Percentiles rank a stretch among this genome's conserved stretches.
Evolutionary conservation across 2,888 invertebrate species (phyloP).

Genomic region (Polydesmus complanatus): DNA sequence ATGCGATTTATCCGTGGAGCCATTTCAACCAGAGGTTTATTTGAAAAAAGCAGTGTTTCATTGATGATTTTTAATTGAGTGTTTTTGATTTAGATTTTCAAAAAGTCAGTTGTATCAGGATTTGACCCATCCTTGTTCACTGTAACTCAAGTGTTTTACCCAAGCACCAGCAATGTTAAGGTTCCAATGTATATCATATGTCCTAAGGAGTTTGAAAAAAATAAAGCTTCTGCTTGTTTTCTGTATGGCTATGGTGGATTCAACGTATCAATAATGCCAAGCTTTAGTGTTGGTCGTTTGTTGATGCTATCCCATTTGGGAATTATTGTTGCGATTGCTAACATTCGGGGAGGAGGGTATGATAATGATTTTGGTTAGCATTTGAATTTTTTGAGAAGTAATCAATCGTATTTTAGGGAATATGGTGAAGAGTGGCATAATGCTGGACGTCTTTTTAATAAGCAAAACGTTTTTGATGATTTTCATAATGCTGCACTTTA

Average conservation of each 20-base stretch:
- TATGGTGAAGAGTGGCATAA: conserved; percentile 98
- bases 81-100: conserved; percentile 46
- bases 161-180: conserved; percentile 81
- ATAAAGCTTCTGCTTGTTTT: conserved; percentile 65
- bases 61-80: neutral
- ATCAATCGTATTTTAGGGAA: conserved; percentile 47
- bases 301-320: conserved; percentile 79
- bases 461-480: conserved; percentile 96
- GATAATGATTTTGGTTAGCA: too few species aligned
- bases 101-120: conserved; percentile 71
- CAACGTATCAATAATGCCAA: conserved; percentile 78
- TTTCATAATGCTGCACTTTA: conserved; percentile 85
- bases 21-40: conserved; percentile 44
- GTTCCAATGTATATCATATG: conserved; percentile 85
- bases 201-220: conserved; percentile 43
- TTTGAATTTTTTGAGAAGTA: neutral
- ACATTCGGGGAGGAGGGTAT: conserved; percentile 91
- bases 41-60: conserved; percentile 5
- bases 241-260: conserved; percentile 97
- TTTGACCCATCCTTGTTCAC: conserved; percentile 64
- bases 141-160: conserved; percentile 79
- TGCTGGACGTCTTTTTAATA: conserved; percentile 73
- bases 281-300: conserved; percentile 71
- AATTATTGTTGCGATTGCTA: conserved; percentile 81
- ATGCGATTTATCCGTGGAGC: conserved; percentile 55